Evolutionary conservation across 2,113 vertebrate species (phyloP), one percentile per base, ranked within the genome.

Genomic region (Corythoichthys haematopterus): DNA sequence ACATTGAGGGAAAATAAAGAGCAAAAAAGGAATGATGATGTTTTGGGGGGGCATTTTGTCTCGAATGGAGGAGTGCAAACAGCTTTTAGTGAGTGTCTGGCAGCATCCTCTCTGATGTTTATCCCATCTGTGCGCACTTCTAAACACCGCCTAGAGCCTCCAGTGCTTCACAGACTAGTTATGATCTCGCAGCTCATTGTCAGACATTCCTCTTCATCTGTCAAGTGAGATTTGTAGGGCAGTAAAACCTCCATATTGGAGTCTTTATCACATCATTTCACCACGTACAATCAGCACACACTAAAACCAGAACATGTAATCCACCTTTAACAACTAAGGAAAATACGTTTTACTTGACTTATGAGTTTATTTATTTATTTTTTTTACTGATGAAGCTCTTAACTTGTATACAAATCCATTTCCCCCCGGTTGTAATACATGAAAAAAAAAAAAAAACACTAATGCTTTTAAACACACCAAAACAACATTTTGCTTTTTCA

Each of bases 51-150:
- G 15, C 16, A 64, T 70, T 72, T 70, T 68, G 37, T 38, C 53
- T 74, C 48, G 28, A 74, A 67, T 71, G 65, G 73, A 71, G 48
- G 68, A 52, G 69, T 35, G 64, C 15, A 68, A 81, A 80, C 64
- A 71, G 69, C 66, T 71, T 80, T 76, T 69, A 65, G 64, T 74
- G 65, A 48, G 69, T 81, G 69, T 61, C 74, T 76, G 73, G 70
- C 69, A 72, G 76, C 65, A 60, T 85, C 65, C 36, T 72, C 48
- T 85, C 72, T 87, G 75, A 84, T 81, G 77, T 85, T 76, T 71
- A 72, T 76, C 65, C 68, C 77, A 61, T 40, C 61, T 76, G 65
- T 80, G 72, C 83, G 70, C 70, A 64, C 68, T 77, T 81, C 68
- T 80, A 80, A 86, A 85, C 66, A 80, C 62, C 67, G 78, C 79